phyloP scores from a whole-genome alignment of 2,113 vertebrate species.

The Opisthocomus hoazin region DNA sequence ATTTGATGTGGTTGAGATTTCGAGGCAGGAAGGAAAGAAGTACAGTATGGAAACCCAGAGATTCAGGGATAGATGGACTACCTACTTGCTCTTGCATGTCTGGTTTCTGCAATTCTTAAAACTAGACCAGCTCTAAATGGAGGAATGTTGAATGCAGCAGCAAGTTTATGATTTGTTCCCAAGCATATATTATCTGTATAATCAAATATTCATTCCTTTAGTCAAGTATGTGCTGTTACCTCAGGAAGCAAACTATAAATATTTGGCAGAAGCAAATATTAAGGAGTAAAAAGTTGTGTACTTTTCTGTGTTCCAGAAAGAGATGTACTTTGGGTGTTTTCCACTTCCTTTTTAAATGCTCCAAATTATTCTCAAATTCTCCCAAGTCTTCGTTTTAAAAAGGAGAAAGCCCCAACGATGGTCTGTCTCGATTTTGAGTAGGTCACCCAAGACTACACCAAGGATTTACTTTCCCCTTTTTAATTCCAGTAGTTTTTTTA shows the following conservation, averaged over 20 bases:
- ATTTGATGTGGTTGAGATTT: not conserved
- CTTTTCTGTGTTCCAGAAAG: not conserved
- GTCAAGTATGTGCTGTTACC: not conserved
- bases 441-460: not conserved
- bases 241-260: not conserved
- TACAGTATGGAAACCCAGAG: not conserved
- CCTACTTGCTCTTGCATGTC: not conserved
- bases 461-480: not conserved
- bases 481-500: not conserved
- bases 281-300: not conserved
- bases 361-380: not conserved
- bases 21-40: not conserved
- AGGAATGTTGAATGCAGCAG: not conserved
- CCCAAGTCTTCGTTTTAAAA: not conserved
- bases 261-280: not conserved
- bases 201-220: not conserved
- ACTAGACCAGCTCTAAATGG: not conserved
- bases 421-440: not conserved
- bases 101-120: not conserved
- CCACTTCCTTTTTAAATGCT: not conserved
- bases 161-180: not conserved
- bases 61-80: not conserved
- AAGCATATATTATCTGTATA: not conserved
- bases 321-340: not conserved
- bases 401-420: not conserved